Percentiles rank a stretch among this genome's conserved stretches.
These are phyloP conservation scores for Molanna angustata DNA, from an alignment of 2,888 invertebrate genomes.

Conservation along the genomic window DNA sequence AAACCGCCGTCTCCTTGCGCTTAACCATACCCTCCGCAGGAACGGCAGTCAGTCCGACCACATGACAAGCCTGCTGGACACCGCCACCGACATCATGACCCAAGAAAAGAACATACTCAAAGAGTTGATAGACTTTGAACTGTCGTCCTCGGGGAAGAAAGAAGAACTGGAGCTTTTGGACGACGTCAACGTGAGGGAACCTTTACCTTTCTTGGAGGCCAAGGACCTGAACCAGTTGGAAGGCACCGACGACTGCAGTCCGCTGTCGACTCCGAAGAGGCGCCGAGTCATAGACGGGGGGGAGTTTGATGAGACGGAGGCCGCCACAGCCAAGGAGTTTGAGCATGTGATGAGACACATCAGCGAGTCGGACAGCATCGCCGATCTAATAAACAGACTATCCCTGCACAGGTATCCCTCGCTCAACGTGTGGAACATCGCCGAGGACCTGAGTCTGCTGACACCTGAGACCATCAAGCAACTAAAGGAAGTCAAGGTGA, in stretches of 20 bases:
- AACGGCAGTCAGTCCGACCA: neutral
- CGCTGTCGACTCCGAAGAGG: slow-evolving; percentile 15
- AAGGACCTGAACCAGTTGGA: slow-evolving; percentile 11
- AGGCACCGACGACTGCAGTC: slow-evolving; percentile 3
- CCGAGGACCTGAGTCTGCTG: slow-evolving; percentile 31
- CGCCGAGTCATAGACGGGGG: neutral
- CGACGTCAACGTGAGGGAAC: slow-evolving; percentile 1
- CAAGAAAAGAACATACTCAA: slow-evolving; percentile 13
- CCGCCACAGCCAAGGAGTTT: neutral
- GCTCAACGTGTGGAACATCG: slow-evolving; percentile 8
- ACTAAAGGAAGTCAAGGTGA: slow-evolving; percentile 48
- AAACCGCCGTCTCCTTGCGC: slow-evolving; percentile 9
- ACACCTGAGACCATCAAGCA: slow-evolving; percentile 52
- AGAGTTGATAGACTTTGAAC: slow-evolving; percentile 11
- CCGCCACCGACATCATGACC: slow-evolving; percentile 10
- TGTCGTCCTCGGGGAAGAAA: neutral
- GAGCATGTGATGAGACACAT: slow-evolving; percentile 7
- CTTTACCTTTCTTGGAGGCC: slow-evolving; percentile 6
- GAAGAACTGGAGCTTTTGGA: slow-evolving; percentile 7
- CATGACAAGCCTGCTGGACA: slow-evolving; percentile 1
- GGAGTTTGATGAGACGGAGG: neutral
- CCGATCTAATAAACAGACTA: slow-evolving; percentile 4
- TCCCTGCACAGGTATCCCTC: slow-evolving; percentile 6
- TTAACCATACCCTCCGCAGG: slow-evolving; percentile 10
- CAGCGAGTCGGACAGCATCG: slow-evolving; percentile 8